Evolutionary conservation across 2,797 vertebrate species (phyloP).

Genomic region (Melanotaenia maccullochi): DNA sequence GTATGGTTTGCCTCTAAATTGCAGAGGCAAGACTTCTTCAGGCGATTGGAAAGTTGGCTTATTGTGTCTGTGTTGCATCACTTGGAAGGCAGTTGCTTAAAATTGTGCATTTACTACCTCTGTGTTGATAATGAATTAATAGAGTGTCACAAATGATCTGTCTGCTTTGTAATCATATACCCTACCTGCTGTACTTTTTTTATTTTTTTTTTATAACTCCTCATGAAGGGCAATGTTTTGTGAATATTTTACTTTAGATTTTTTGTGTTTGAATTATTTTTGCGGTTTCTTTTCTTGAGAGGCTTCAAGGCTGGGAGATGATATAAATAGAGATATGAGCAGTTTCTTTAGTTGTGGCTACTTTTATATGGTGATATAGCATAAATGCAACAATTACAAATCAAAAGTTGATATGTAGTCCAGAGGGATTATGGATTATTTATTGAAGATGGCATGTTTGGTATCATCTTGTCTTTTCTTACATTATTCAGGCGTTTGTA

Average conservation of each 20-base stretch:
- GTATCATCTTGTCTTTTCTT: constrained; percentile 12
- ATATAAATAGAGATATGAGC: constrained; percentile 24
- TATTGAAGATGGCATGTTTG: constrained; percentile 29
- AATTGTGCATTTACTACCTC: constrained; percentile 34
- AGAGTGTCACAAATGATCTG: constrained; percentile 10
- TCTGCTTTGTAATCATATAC: constrained; percentile 25
- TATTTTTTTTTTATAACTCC: background rate
- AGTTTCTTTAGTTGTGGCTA: background rate
- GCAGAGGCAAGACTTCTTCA: constrained; percentile 43
- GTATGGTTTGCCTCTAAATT: constrained; percentile 45
- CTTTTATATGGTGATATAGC: constrained; percentile 15
- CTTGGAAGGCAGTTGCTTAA: constrained; percentile 41
- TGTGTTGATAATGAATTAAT: constrained; percentile 32
- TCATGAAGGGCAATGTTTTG: background rate
- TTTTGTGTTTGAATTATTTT: background rate
- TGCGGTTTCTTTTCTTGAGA: constrained; percentile 1
- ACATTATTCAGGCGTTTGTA: constrained; percentile 11
- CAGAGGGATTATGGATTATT: constrained; percentile 9
- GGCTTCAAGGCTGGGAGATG: background rate
- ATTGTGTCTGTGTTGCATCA: constrained; percentile 68
- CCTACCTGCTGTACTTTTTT: constrained; percentile 1
- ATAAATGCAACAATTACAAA: constrained; percentile 29
- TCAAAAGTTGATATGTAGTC: constrained; percentile 21
- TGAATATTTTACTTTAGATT: background rate
- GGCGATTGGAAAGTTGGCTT: constrained; percentile 32